These are phyloP conservation scores for Teleogryllus oceanicus DNA, from an alignment of 2,888 invertebrate species.

Conservation along the genomic window DNA sequence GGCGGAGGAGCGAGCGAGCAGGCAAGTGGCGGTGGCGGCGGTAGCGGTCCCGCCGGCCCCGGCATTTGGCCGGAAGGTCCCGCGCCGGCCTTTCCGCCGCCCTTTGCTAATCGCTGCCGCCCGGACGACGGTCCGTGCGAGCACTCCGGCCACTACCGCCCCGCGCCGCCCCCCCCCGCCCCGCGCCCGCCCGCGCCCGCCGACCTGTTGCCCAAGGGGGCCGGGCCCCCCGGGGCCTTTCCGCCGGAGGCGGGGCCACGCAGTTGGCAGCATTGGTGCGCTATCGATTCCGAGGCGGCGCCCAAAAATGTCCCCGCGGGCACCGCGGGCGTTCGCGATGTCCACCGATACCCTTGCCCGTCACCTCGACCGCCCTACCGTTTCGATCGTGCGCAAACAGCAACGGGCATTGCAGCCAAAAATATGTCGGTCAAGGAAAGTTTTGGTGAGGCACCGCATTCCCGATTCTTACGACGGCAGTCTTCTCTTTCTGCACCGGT, in stretches of 20 bases:
- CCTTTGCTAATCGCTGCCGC: constrained; percentile 3
- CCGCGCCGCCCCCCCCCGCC: background rate
- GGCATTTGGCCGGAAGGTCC: constrained; percentile 9
- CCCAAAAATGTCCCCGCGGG: background rate
- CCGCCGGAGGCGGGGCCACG: background rate
- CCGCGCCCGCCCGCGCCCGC: background rate
- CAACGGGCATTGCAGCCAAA: no score
- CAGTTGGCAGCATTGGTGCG: constrained; percentile 1
- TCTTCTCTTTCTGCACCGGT: no score
- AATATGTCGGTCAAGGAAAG: no score
- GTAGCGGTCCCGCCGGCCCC: background rate
- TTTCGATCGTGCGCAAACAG: no score
- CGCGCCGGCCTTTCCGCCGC: background rate
- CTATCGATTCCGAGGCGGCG: background rate
- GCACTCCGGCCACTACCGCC: no score
- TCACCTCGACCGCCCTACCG: no score
- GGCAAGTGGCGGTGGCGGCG: background rate
- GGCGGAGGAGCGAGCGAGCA: background rate
- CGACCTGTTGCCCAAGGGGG: constrained; percentile 4
- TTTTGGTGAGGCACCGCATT: no score
- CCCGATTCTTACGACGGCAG: no score
- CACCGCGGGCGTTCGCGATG: background rate
- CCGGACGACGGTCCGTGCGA: background rate
- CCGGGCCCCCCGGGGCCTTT: no score
- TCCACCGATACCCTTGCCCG: no score